These are phyloP conservation scores for Ondatra zibethicus DNA, from an alignment of 2,113 vertebrate species.

Conservation along the genomic window DNA sequence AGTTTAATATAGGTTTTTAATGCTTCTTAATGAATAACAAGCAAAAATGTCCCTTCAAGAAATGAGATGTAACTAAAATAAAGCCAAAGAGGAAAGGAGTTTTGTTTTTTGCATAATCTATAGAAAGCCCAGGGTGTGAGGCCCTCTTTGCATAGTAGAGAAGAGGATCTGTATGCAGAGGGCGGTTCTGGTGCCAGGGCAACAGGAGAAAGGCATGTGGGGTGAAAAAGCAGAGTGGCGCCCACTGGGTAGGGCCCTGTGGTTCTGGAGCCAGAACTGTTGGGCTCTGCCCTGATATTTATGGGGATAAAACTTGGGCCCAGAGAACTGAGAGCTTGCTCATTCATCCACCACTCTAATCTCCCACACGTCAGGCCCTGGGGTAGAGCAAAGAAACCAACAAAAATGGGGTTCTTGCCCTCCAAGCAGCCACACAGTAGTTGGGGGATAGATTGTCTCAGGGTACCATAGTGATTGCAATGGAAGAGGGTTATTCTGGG, in stretches of 20 bases:
- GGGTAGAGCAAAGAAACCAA: background rate
- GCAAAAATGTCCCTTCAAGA: background rate
- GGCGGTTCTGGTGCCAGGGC: background rate
- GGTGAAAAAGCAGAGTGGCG: background rate
- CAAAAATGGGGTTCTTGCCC: background rate
- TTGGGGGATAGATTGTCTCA: background rate
- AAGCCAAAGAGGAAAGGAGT: conserved; percentile 61
- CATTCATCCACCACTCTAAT: background rate
- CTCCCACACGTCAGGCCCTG: background rate
- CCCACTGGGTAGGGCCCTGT: background rate
- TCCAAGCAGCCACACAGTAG: background rate
- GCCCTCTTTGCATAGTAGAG: conserved; percentile 65
- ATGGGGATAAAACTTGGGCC: background rate
- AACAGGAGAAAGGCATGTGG: background rate
- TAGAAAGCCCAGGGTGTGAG: conserved; percentile 58
- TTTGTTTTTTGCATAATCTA: conserved; percentile 71
- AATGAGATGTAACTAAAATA: conserved; percentile 14
- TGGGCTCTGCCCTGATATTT: background rate
- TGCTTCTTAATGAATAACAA: conserved; percentile 43
- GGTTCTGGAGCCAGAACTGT: background rate
- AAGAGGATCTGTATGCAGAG: background rate
- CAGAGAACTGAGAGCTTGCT: background rate
- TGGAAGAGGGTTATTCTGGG: background rate
- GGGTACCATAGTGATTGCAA: background rate
- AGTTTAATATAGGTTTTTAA: background rate